These are phyloP conservation scores for Tetramorium parvispinum DNA, from an alignment of 1,140 invertebrate species.

Conservation along the genomic window DNA sequence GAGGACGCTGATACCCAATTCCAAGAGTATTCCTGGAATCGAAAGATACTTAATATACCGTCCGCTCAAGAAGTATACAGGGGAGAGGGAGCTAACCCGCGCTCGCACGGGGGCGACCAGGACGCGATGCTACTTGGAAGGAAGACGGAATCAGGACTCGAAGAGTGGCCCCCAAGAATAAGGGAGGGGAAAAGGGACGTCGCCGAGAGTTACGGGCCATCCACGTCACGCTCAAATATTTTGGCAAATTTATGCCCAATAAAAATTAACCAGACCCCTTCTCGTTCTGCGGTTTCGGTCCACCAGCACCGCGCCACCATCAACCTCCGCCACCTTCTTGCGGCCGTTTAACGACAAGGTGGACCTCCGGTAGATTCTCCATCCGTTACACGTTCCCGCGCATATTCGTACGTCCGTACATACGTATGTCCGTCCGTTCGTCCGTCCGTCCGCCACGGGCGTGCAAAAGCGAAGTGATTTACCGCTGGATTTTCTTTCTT, in stretches of 20 bases:
- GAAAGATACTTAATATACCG: slow-evolving; percentile 70
- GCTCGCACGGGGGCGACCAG: slow-evolving; percentile 28
- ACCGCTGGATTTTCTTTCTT: slow-evolving; percentile 77
- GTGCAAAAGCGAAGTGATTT: slow-evolving; percentile 79
- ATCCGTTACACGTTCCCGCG: slow-evolving; percentile 53
- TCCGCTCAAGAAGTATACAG: slow-evolving; percentile 18
- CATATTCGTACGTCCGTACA: slow-evolving; percentile 55
- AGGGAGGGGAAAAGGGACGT: slow-evolving; percentile 55
- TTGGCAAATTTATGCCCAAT: slow-evolving; percentile 84
- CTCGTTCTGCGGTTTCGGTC: slow-evolving; percentile 70
- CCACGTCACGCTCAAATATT: slow-evolving; percentile 82
- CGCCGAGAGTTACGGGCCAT: slow-evolving; percentile 80
- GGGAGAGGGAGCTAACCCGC: slow-evolving; percentile 6
- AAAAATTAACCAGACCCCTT: slow-evolving; percentile 83
- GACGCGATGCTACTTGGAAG: slow-evolving; percentile 47
- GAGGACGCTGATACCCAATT: slow-evolving; percentile 64
- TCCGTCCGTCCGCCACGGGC: slow-evolving; percentile 55
- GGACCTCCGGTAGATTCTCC: slow-evolving; percentile 69
- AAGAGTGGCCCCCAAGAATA: slow-evolving; percentile 17
- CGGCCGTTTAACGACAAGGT: slow-evolving; percentile 81
- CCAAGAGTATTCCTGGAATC: slow-evolving; percentile 72
- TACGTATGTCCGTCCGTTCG: slow-evolving; percentile 49
- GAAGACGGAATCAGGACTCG: slow-evolving; percentile 28
- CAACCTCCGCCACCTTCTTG: slow-evolving; percentile 55
- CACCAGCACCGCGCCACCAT: slow-evolving; percentile 60